Evolutionary conservation across 2,888 invertebrate species (phyloP).

Genomic region (Lochmaea crataegi): DNA sequence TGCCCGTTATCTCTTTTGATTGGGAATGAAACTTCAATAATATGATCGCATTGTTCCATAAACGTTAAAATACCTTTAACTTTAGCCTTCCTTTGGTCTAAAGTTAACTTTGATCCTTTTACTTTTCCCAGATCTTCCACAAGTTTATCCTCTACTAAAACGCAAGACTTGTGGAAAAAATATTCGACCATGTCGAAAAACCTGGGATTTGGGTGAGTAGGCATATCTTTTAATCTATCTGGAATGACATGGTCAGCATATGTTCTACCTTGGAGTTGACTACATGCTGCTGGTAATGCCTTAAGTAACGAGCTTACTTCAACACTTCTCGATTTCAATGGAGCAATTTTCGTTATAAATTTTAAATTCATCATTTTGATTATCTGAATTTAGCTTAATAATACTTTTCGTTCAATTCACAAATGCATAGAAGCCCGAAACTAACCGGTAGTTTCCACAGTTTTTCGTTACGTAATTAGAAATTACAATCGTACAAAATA

Average conservation of each 20-base stretch:
- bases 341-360: conserved; percentile 73
- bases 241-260: conserved; percentile 76
- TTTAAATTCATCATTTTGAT: conserved; percentile 79
- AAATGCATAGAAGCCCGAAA: conserved; percentile 23
- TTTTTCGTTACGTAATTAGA: conserved; percentile 39
- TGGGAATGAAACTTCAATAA: conserved; percentile 94
- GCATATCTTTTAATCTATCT: conserved; percentile 83
- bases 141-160: conserved; percentile 88
- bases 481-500: conserved; percentile 23
- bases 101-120: conserved; percentile 75
- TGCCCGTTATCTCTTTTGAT: conserved; percentile 95
- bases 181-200: conserved; percentile 99
- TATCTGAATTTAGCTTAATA: background rate
- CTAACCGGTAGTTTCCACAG: conserved; percentile 18
- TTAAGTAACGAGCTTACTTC: conserved; percentile 72
- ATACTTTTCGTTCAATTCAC: too few relatives aligned
- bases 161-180: conserved; percentile 97
- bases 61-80: conserved; percentile 92
- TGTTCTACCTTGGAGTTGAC: conserved; percentile 49
- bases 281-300: conserved; percentile 70
- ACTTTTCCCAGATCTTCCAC: conserved; percentile 80
- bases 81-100: conserved; percentile 92
- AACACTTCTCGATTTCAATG: conserved; percentile 69
- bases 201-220: conserved; percentile 82
- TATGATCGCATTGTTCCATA: conserved; percentile 96